phyloP scores from a whole-genome alignment of 2,888 invertebrate genomes.

The Xanthia icteritia region DNA sequence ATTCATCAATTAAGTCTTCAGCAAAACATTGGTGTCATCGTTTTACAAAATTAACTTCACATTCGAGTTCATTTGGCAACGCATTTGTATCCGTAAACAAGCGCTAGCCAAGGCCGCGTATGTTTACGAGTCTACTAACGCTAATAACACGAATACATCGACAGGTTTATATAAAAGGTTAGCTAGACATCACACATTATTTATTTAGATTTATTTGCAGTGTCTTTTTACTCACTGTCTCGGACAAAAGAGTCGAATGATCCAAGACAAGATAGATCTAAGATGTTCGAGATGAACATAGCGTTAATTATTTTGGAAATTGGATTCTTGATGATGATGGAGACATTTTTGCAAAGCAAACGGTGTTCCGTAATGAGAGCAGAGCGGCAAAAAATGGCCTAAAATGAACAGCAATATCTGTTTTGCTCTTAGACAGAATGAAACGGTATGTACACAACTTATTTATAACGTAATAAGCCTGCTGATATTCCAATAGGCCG shows the following conservation, averaged over 20 bases:
- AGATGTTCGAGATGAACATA: not conserved
- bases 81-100: conserved; percentile 85
- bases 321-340: not conserved
- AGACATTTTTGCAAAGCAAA: not conserved
- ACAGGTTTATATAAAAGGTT: conserved; percentile 65
- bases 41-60: conserved; percentile 71
- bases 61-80: conserved; percentile 80
- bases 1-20: conserved; percentile 38
- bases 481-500: conserved; percentile 77
- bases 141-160: conserved; percentile 69
- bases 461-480: conserved; percentile 68
- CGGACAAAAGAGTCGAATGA: conserved; percentile 16
- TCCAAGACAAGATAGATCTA: conserved; percentile 3
- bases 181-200: conserved; percentile 35
- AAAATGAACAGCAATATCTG: not conserved
- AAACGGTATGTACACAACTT: conserved; percentile 25
- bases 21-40: conserved; percentile 63
- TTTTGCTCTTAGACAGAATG: conserved; percentile 13
- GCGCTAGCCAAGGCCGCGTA: conserved; percentile 80
- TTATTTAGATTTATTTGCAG: conserved; percentile 36
- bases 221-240: conserved; percentile 21
- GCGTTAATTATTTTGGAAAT: conserved; percentile 6
- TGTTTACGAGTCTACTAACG: conserved; percentile 80
- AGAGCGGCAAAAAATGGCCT: not conserved
- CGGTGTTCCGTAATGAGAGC: not conserved